These are phyloP conservation scores for Scaptomyza polygonia DNA, from an alignment of 2,888 invertebrate species.

Conservation along the genomic window DNA sequence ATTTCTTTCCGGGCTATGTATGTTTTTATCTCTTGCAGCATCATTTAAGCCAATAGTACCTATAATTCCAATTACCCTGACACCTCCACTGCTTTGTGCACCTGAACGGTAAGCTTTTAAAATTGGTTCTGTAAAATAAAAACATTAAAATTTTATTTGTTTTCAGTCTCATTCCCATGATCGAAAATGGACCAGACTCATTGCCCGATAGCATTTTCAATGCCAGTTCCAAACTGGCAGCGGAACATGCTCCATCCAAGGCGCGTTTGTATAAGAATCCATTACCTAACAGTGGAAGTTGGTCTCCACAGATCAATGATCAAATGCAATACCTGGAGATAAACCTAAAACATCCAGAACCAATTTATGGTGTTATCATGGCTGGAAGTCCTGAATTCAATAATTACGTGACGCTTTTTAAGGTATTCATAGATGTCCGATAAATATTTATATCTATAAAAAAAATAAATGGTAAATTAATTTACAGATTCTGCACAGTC, in stretches of 20 bases:
- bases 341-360: slow-evolving; percentile 87
- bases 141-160: not conserved
- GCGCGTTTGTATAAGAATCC: slow-evolving; percentile 85
- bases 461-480: not conserved
- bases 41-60: slow-evolving; percentile 27
- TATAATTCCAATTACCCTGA: slow-evolving; percentile 73
- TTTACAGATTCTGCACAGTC: slow-evolving; percentile 86
- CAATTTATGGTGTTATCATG: slow-evolving; percentile 90
- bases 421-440: slow-evolving; percentile 75
- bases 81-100: slow-evolving; percentile 85
- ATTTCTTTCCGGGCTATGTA: no score
- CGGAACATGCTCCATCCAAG: slow-evolving; percentile 85
- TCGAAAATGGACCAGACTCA: slow-evolving; percentile 85
- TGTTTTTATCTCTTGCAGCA: slow-evolving; percentile 12
- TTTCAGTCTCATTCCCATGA: slow-evolving; percentile 81
- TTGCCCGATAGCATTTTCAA: slow-evolving; percentile 86
- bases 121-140: not conserved
- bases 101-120: slow-evolving; percentile 80
- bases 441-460: not conserved
- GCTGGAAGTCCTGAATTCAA: slow-evolving; percentile 89
- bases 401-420: slow-evolving; percentile 91
- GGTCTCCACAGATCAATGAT: slow-evolving; percentile 88
- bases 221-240: slow-evolving; percentile 86
- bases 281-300: slow-evolving; percentile 85
- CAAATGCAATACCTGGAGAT: slow-evolving; percentile 89